Evolutionary conservation across 2,888 invertebrate species (phyloP), one percentile per base, ranked within the genome.

Genomic region (Athalia circularis): DNA sequence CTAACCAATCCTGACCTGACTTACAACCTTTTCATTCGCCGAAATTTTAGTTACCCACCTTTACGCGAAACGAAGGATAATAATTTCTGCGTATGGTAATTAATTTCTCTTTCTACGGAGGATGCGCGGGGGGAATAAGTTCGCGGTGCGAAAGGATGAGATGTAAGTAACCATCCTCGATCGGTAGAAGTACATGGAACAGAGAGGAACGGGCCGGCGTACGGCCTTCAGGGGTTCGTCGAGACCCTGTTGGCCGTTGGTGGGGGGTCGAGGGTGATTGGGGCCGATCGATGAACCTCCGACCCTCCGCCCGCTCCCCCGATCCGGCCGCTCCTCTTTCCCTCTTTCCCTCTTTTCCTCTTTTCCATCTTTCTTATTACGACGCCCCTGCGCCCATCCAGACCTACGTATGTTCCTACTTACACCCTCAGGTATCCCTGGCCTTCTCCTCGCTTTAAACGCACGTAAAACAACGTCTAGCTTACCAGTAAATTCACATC

Each of bases 1-100:
- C 88, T 87, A 87, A 88, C 87, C 87, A 88, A 88, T 88, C 87
- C 87, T 88, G 88, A 88, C 88, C 88, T 88, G 88, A 87, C 88
- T 84, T 84, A 87, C 43, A 47, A 59, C 8, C 29, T 29, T 29
- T 29, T 29, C 29, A n/a, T 29, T 29, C 2, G 2, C 0, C 29
- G 0, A 29, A 29, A 29, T 29, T 29, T 29, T 29, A 0, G 29
- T 29, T n/a, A n/a, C 29, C 29, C 29, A 29, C 29, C 29, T 29
- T 29, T 2, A 29, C 2, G 29, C 2, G 29, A 29, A 29, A 29
- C 29, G 29, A 29, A 29, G 29, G 29, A 29, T 29, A 29, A 29
- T n/a, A n/a, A 29, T 29, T 29, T 29, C 0, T 29, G 29, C 29
- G 29, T 29, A 29, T 29, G 29, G 2, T 29, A 29, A 29, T 29